Evolutionary conservation across 1,140 invertebrate species (phyloP), one percentile per base, ranked within the genome.

Genomic region (Polyergus mexicanus): DNA sequence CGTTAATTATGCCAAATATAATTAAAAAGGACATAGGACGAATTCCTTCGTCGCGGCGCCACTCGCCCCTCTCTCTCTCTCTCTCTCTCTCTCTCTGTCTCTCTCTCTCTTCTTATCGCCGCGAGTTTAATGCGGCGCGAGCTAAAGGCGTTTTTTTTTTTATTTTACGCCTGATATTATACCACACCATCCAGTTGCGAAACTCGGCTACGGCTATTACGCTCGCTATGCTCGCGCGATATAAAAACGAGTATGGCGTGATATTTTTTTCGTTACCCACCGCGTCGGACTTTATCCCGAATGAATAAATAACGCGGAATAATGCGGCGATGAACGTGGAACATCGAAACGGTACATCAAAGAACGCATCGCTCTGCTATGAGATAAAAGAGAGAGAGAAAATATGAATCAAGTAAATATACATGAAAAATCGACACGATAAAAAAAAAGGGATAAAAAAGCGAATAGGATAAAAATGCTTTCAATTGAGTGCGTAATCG

Each of bases 1-100:
- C 90, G 90, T 90, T 91, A 91, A 91, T 91, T 91, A 86, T 85
- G 81, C 54, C 69, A 76, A 89, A 89, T 90, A 89, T 86, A 91
- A 91, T 91, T 91, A 87, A 90, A 90, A 83, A 76, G 58, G 51
- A n/a, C 47, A 32, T 71, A 69, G 56, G 54, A 51, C 41, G 22
- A 54, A 75, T 63, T 80, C 68, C 78, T 78, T 80, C 76, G 47
- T 78, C 16, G 41, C 13, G 6, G 6, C 71, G 60, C 38, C 32
- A 54, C 22, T 11, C n/a, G 4, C 44, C 35, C 47, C 25, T 8
- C 7, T 28, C 44, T 54, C 58, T 47, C n/a, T 58, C 25, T 58
- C 35, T 56, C 60, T n/a, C 8, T 32, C 25, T 58, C 41, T 44
- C 10, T 44, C 10, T 44, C 41, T 54, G 32, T 35, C n/a, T 58